Evolutionary conservation across 2,888 invertebrate species (phyloP), one percentile per base, ranked within the genome.

Genomic region (Lepeophtheirus nordmannii): DNA sequence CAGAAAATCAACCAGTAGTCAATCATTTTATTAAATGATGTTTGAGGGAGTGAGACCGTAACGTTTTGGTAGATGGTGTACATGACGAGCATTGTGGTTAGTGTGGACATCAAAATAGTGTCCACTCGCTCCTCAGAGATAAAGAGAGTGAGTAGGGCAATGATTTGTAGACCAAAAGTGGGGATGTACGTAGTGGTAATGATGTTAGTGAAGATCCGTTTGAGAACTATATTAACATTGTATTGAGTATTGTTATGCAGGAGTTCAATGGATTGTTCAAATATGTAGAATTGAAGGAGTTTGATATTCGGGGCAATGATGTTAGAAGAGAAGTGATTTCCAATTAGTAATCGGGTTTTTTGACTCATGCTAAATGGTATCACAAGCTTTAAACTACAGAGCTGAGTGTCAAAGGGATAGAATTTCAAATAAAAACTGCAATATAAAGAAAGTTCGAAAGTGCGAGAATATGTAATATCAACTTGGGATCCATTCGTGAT

Each of bases 71-170:
- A 40, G 9, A 62, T 20, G 17, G 62, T 39, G 30, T 62, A 62
- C 62, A 62, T 38, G 39, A 62, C 62, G 12, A 62, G 40, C 62
- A 62, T 62, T 40, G 62, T n/a, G 11, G 62, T 62, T 5, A 62
- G 40, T 14, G 62, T 17, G 12, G 41, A 39, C 62, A 62, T 62
- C 10, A 62, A 17, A 17, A 46, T 62, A 10, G 40, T 17, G 2
- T 62, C 62, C n/a, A 62, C 39, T 40, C 41, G 62, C 38, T 37
- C 20, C 40, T 62, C 39, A n/a, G 39, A 12, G 40, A 62, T 62
- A 46, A 62, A 62, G 1, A 62, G 23, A 39, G 40, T 40, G n/a
- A 62, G 39, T 1, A 62, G 40, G 17, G 62, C 38, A 11, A 40
- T 40, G 17, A 62, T 8, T n/a, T 41, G n/a, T n/a, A 62, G 17